Evolutionary conservation across 1,140 invertebrate genomes (phyloP).

Genomic region (Ceratitis capitata): DNA sequence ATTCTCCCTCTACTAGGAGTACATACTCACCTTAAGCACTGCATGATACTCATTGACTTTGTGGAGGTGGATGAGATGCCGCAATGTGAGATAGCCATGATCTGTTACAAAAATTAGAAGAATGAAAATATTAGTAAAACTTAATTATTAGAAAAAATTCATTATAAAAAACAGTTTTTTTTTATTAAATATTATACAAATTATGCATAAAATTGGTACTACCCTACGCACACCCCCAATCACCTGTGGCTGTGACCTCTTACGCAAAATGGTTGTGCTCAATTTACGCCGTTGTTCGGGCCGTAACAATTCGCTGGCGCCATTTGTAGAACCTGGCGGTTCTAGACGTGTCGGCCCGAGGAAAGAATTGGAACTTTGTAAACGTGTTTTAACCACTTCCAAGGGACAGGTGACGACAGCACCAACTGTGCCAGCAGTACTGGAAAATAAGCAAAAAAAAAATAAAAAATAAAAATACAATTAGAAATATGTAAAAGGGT

Average conservation of each 20-base stretch:
- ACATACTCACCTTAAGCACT: slow-evolving; percentile 72
- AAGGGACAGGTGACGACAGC: slow-evolving; percentile 97
- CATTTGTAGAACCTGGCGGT: slow-evolving; percentile 58
- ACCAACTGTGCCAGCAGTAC: slow-evolving; percentile 93
- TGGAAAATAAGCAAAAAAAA: slow-evolving; percentile 66
- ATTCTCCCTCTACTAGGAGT: too few relatives aligned
- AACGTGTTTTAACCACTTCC: slow-evolving; percentile 97
- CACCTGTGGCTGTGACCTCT: slow-evolving; percentile 66
- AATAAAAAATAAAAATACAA: neutral
- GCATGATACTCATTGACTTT: slow-evolving; percentile 71
- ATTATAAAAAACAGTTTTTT: slow-evolving; percentile 46
- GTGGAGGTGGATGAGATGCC: slow-evolving; percentile 67
- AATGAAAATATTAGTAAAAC: neutral
- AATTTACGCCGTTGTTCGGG: slow-evolving; percentile 65
- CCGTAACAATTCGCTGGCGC: slow-evolving; percentile 55
- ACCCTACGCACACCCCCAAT: slow-evolving; percentile 66
- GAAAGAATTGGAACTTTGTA: slow-evolving; percentile 90
- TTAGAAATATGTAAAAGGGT: neutral
- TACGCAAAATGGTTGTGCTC: slow-evolving; percentile 65
- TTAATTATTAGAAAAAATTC: neutral
- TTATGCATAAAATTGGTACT: slow-evolving; percentile 56
- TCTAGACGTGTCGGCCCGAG: slow-evolving; percentile 66
- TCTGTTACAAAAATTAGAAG: slow-evolving; percentile 47
- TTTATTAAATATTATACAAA: slow-evolving; percentile 46
- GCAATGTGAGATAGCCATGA: slow-evolving; percentile 73